A percentile compares a stretch with the other conserved stretches of the same genome.
Evolutionary conservation across 2,113 vertebrate genomes (phyloP).

Genomic region (Cinclus cinclus): DNA sequence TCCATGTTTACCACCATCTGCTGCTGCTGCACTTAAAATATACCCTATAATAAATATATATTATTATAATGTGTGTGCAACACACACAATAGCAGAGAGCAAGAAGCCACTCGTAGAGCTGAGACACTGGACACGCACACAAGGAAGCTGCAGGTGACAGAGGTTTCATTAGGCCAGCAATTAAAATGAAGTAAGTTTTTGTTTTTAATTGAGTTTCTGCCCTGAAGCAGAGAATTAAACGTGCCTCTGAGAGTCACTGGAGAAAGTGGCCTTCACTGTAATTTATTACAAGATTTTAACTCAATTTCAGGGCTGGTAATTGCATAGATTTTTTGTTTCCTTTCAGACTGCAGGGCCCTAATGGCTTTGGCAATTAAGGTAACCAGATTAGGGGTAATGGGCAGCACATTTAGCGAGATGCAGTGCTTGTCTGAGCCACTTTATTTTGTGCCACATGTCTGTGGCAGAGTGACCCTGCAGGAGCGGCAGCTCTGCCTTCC

Average conservation of each 20-base stretch:
- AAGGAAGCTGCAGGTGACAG: background rate
- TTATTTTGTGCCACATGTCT: accelerated
- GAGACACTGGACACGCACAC: accelerated
- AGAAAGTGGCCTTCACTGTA: background rate
- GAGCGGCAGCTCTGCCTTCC: background rate
- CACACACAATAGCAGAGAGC: background rate
- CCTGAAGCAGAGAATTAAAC: background rate
- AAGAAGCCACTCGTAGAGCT: background rate
- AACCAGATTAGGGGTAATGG: slow-evolving; percentile 12
- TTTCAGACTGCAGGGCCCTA: background rate
- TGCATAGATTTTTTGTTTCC: background rate
- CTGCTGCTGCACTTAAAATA: background rate
- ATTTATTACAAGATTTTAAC: slow-evolving; percentile 35
- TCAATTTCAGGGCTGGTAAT: slow-evolving; percentile 25
- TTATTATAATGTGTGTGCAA: background rate
- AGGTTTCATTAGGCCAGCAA: slow-evolving; percentile 1
- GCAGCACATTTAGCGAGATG: background rate
- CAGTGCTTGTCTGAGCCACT: background rate
- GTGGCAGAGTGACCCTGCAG: background rate
- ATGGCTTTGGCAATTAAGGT: slow-evolving; percentile 39
- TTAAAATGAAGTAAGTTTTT: slow-evolving; percentile 9
- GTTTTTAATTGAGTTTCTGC: slow-evolving; percentile 39
- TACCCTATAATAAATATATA: background rate
- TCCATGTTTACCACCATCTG: background rate
- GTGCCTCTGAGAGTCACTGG: background rate